Base-by-base conservation (phyloP, 2,113 vertebrate genomes). In the Leiothrix lutea region DNA sequence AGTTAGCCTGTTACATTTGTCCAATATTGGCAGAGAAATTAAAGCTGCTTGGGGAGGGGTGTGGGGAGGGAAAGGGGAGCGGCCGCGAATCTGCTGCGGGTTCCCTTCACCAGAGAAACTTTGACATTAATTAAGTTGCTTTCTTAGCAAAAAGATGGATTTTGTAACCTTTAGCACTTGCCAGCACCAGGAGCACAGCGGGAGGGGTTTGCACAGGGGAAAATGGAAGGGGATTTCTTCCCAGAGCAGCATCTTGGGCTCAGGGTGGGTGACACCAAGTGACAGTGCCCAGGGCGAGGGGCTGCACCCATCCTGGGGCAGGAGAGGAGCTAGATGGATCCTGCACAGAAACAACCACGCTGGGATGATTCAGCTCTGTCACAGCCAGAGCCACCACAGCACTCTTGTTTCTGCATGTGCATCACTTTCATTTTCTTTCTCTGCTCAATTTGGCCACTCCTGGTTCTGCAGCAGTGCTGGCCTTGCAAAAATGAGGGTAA, bases 21-120 rank as follows among this genome's bases (percentile, higher is more conserved):
- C 98, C 98, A 98, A 96, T 98, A 97, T 97, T 66, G 96, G 97
- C 94, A 96, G 88, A 98, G 96, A 98, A 97, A 96, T 94, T 85
- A 94, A 96, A 98, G 80, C 6, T n/a, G 86, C 75, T 60, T 77
- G 78, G 94, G 70, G 70, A 94, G 90, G 88, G 91, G 73, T 71
- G 91, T 5, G 24, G 67, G 86, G 69, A 89, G 57, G 12, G 70
- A 86, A 87, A 64, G 74, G 94, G 74, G 69, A 92, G 91, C 45
- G 45, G 35, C 80, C 22, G 14, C 7, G 1, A 2, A 23, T 29
- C 51, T 40, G 75, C 73, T 14, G 66, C 38, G 7, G 25, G 80
- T 44, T 72, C 80, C 88, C 73, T 40, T 33, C 72, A 6, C 2
- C 35, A 84, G 84, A 67, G 89, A 60, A 85, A 73, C 31, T 66